Percentiles rank a stretch among this genome's conserved stretches.
phyloP scores from a whole-genome alignment of 2,888 invertebrate genomes.

The Tupiocoris notatus region DNA sequence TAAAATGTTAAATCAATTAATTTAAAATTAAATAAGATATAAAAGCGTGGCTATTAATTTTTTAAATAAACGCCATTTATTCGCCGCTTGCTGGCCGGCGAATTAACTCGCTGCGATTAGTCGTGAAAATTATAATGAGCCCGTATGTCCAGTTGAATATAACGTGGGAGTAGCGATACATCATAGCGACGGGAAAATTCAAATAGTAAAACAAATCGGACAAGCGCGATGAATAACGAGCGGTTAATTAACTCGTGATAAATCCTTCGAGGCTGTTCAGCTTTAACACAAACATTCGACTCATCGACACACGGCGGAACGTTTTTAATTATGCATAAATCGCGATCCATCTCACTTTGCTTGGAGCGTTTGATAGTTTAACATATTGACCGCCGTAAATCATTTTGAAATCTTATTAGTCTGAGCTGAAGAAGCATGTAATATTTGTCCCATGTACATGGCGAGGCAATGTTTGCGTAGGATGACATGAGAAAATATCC shows the following conservation, averaged over 20 bases:
- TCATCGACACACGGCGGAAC: neutral
- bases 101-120: no score
- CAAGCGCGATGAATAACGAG: neutral
- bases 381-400: slow-evolving; percentile 16
- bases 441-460: neutral
- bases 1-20: no score
- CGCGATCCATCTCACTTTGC: slow-evolving; percentile 23
- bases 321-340: neutral
- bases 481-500: neutral
- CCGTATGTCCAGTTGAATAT: neutral
- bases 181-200: neutral
- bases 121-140: no score
- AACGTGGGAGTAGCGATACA: neutral
- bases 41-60: no score
- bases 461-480: neutral
- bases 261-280: neutral
- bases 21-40: no score
- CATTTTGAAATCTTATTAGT: neutral
- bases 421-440: neutral
- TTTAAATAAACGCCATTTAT: no score
- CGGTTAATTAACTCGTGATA: neutral
- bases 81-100: no score
- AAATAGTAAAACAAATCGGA: neutral
- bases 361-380: slow-evolving; percentile 18
- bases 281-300: neutral